These are phyloP conservation scores for Bettongia penicillata DNA, from an alignment of 2,113 vertebrate genomes.

Conservation along the genomic window DNA sequence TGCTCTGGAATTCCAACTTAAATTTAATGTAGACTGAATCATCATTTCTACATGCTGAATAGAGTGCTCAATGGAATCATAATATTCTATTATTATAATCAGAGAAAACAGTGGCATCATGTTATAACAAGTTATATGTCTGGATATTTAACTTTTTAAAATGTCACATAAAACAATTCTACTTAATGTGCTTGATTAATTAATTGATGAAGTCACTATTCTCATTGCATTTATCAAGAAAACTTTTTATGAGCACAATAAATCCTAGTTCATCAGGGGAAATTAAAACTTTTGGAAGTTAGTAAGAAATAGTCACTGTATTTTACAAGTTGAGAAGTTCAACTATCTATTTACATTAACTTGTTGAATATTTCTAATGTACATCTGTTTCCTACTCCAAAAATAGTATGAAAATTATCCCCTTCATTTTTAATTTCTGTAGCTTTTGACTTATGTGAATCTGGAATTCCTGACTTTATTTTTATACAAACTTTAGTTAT, in stretches of 20 bases:
- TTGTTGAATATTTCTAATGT: constrained; percentile 23
- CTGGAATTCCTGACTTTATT: not conserved
- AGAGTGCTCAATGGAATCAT: not conserved
- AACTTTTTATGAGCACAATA: constrained; percentile 73
- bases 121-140: constrained; percentile 18
- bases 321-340: constrained; percentile 36
- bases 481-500: constrained; percentile 48
- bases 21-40: not conserved
- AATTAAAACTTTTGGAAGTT: constrained; percentile 72
- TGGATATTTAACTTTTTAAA: constrained; percentile 45
- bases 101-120: not conserved
- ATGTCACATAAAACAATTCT: constrained; percentile 59
- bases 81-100: not conserved
- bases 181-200: constrained; percentile 70
- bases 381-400: constrained; percentile 35
- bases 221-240: constrained; percentile 70
- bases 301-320: constrained; percentile 47
- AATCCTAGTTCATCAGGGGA: constrained; percentile 72
- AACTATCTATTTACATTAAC: constrained; percentile 35
- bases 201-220: constrained; percentile 70
- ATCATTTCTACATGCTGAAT: not conserved
- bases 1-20: not conserved
- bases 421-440: constrained; percentile 22
- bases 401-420: constrained; percentile 41
- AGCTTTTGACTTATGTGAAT: constrained; percentile 5